Base-by-base conservation (phyloP, 2,797 vertebrate genomes). In the Eospalax fontanierii region DNA sequence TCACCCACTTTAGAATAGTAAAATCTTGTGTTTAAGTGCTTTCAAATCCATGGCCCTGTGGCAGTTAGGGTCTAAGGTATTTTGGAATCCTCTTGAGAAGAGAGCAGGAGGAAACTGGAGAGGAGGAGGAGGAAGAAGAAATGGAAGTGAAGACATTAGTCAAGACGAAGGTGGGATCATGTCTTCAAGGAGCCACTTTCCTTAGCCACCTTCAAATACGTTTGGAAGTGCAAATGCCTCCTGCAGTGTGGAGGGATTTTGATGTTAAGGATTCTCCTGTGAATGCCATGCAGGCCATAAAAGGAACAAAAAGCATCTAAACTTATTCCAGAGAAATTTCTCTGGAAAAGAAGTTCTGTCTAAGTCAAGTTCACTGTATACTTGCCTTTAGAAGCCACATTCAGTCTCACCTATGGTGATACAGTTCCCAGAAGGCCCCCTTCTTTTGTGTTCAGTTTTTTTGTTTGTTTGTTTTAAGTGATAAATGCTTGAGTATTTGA, bases 401-500 rank as follows among this genome's bases (percentile, higher is more conserved):
- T 50, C 15, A 43, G 63, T 73, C 46, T n/a, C 82, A 21, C 2
- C 70, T 9, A 18, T 10, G 2, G 68, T 24, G 63, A 78, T 81
- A 50, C 14, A 16, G 4, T 90, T 76, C 19, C 54, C 65, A 16
- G 8, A 94, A 73, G 28, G 15, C 38, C 81, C 33, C 12, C 16
- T 88, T 89, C 87, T 22, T 88, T 89, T 90, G 26, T 70, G 22
- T 40, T 76, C 30, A 26, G 8, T 63, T 10, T 89, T 87, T 84
- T 79, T 75, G 8, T 63, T 10, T 89, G 83, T 84, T 79, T 75
- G 40, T 95, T 90, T 80, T 92, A 83, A 61, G 70, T 83, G 43
- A 61, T 61, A 63, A 68, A 50, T 59, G 35, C 21, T 78, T 66
- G 6, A 12, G 33, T 57, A 7, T 40, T 75, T 76, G 10, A 73